Base-by-base conservation (phyloP, 1,140 invertebrate species). In the Rhopalosiphum padi region DNA sequence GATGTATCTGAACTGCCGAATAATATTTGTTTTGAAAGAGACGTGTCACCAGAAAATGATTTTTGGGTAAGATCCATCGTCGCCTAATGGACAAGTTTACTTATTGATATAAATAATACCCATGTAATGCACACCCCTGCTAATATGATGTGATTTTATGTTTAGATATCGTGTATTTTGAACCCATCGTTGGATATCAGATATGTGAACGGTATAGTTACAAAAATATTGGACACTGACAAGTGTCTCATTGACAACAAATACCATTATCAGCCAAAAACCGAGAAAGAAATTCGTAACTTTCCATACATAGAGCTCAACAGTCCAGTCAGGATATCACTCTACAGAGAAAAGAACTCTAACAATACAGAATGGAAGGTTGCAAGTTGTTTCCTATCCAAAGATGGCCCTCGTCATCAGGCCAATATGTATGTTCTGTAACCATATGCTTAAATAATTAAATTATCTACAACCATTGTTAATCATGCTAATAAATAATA, bases 211-310 rank as follows among this genome's bases (percentile, higher is more conserved):
- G 91, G 91, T 93, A 55, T 43, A 8, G 77, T 93, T 35, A 93
- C 91, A 18, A 51, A 55, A 21, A 51, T 93, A n/a, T 53, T 93
- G 7, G 91, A 93, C 41, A 86, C 82, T 15, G 48, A 93, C 48
- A 93, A 93, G 15, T 93, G 91, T 86, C 2, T 93, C 8, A 93
- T 93, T 18, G 15, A 93, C 8, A 25, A 43, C 6, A 85, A 46
- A 18, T 93, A 93, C 15, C 51, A 93, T n/a, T 93, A 93, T 85
- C 82, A 93, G 25, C 91, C 91, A 8, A 93, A 93, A 93, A 93
- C 82, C 18, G 91, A 93, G 0, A 93, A 85, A 43, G 91, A 93
- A 53, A 93, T 86, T 43, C 82, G 82, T 8, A 93, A 93, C 25
- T 93, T 93, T n/a, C 23, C 82, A 15, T 86, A 41, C 30, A 35